Percentiles rank a stretch among this genome's conserved stretches.
Evolutionary conservation across 2,797 vertebrate genomes (phyloP).

Genomic region (Enteromius viviparus): DNA sequence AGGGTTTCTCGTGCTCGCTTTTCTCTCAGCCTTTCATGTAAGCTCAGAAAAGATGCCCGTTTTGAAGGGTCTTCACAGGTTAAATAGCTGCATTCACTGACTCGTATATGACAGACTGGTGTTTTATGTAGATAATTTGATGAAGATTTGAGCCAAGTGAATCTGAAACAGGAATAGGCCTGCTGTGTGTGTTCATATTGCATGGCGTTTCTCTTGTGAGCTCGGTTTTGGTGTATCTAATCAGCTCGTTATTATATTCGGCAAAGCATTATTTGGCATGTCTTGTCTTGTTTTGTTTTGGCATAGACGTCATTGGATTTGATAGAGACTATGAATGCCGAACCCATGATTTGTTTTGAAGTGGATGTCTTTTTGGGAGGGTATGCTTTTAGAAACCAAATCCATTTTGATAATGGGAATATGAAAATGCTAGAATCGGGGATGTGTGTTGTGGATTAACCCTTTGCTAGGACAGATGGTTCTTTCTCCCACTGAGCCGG

Average conservation of each 20-base stretch:
- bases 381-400: slow-evolving; percentile 52
- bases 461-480: slow-evolving; percentile 79
- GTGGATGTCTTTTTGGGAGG: slow-evolving; percentile 43
- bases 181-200: slow-evolving; percentile 57
- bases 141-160: slow-evolving; percentile 46
- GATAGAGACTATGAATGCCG: not conserved
- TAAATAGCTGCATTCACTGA: slow-evolving; percentile 56
- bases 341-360: slow-evolving; percentile 7
- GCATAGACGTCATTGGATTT: not conserved
- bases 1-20: not conserved
- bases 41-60: slow-evolving; percentile 48
- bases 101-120: slow-evolving; percentile 45
- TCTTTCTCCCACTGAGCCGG: slow-evolving; percentile 70
- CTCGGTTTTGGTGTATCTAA: not conserved
- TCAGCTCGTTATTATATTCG: not conserved
- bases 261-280: not conserved
- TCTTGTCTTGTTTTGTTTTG: not conserved
- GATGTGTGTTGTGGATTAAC: slow-evolving; percentile 83
- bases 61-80: slow-evolving; percentile 41
- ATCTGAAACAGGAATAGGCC: slow-evolving; percentile 71
- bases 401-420: slow-evolving; percentile 65
- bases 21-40: slow-evolving; percentile 30
- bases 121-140: slow-evolving; percentile 1
- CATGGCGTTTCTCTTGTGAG: not conserved
- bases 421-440: slow-evolving; percentile 77